These are phyloP conservation scores for Condylostylus longicornis DNA, from an alignment of 1,140 invertebrate genomes.

Conservation along the genomic window DNA sequence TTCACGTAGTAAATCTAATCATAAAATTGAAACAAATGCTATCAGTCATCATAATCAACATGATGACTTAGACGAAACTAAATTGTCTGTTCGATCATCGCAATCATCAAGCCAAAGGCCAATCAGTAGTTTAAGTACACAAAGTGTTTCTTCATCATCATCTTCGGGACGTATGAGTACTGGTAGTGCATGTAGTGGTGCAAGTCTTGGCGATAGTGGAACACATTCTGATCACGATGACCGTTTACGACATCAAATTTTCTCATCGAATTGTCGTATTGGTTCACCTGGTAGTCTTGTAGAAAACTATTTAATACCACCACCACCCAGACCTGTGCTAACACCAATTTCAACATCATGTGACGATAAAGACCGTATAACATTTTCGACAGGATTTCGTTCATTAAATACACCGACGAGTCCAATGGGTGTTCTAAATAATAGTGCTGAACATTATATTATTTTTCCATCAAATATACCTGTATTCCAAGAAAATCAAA, in stretches of 20 bases:
- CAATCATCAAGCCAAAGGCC: constrained; percentile 38
- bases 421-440: constrained; percentile 9
- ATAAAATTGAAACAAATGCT: constrained; percentile 12
- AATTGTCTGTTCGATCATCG: constrained; percentile 26
- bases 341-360: constrained; percentile 27
- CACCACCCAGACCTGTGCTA: constrained; percentile 36
- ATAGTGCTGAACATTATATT: constrained; percentile 22
- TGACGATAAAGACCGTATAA: constrained; percentile 26
- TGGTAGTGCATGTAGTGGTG: constrained; percentile 54
- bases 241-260: constrained; percentile 38
- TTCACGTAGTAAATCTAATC: constrained; percentile 42
- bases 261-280: constrained; percentile 29
- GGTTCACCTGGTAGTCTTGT: constrained; percentile 32
- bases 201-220: constrained; percentile 64
- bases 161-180: constrained; percentile 66
- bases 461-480: constrained; percentile 32
- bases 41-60: neutral
- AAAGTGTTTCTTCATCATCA: constrained; percentile 54
- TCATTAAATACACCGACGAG: constrained; percentile 26
- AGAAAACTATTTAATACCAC: constrained; percentile 42
- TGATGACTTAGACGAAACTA: constrained; percentile 24
- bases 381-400: constrained; percentile 25
- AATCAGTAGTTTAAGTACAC: constrained; percentile 54
- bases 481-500: constrained; percentile 14
- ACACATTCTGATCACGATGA: constrained; percentile 72